Percentiles rank a stretch among this genome's conserved stretches.
These are phyloP conservation scores for Taurulus bubalis DNA, from an alignment of 2,113 vertebrate genomes.

Conservation along the genomic window DNA sequence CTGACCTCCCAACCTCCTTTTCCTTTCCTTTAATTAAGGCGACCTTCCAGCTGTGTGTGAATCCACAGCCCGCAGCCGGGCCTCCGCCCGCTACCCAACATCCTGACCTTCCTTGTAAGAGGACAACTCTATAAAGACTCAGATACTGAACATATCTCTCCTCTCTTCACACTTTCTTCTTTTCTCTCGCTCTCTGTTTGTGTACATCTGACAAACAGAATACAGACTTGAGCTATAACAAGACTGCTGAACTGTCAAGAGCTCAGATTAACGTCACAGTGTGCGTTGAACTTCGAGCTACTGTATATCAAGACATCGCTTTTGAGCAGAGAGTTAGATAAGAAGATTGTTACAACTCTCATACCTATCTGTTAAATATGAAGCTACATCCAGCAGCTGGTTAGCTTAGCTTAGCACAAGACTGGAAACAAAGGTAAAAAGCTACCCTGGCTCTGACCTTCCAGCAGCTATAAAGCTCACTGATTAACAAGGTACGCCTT, in stretches of 20 bases:
- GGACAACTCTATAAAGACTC: constrained; percentile 1
- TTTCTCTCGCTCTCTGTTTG: constrained; percentile 13
- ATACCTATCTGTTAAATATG: neutral
- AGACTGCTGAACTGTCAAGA: constrained; percentile 27
- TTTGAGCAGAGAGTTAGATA: too few species aligned
- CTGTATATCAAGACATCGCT: neutral
- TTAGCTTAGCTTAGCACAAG: constrained; percentile 2
- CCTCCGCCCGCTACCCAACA: constrained; percentile 31
- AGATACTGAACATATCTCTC: constrained; percentile 21
- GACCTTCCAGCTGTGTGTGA: neutral
- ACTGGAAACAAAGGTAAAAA: neutral
- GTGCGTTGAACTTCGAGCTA: neutral
- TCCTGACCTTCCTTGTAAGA: constrained; percentile 26
- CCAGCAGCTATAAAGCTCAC: neutral
- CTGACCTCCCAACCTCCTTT: neutral
- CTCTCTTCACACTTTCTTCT: constrained; percentile 17
- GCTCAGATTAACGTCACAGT: constrained; percentile 4
- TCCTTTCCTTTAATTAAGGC: neutral
- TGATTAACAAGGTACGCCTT: neutral
- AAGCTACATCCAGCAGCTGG: neutral
- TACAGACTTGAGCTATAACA: constrained; percentile 1
- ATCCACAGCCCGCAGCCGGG: constrained; percentile 17
- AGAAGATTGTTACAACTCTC: neutral
- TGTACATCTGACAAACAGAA: constrained; percentile 5
- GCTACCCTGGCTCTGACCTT: neutral